A percentile compares a stretch with the other conserved stretches of the same genome.
phyloP scores from a whole-genome alignment of 2,113 vertebrate species.

The Typhlomys cinereus region DNA sequence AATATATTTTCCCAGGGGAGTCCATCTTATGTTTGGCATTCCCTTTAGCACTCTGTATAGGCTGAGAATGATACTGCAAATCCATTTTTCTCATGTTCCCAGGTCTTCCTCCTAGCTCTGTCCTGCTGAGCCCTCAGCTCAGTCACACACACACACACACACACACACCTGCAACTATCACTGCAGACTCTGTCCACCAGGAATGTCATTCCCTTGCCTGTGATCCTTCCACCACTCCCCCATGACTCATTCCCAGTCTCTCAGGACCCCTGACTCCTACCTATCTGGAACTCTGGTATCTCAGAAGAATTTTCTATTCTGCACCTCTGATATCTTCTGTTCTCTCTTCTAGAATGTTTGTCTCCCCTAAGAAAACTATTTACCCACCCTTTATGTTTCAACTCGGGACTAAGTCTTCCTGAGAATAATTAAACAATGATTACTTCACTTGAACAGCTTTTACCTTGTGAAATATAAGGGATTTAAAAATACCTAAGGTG shows the following conservation, averaged over 20 bases:
- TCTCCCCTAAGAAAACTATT: background rate
- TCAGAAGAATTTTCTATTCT: background rate
- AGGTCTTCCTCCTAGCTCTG: background rate
- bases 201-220: background rate
- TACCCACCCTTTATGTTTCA: background rate
- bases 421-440: background rate
- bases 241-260: background rate
- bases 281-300: background rate
- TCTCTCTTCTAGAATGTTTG: background rate
- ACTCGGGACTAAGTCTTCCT: background rate
- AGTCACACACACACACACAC: too few species aligned
- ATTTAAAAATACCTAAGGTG: background rate
- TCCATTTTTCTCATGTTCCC: background rate
- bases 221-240: background rate
- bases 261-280: background rate
- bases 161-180: too few species aligned
- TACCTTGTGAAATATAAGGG: background rate
- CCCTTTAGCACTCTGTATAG: background rate
- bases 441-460: background rate
- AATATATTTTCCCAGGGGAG: background rate
- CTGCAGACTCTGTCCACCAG: too few species aligned
- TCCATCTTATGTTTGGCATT: background rate
- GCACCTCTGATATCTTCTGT: too few species aligned
- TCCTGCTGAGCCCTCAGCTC: fast-evolving
- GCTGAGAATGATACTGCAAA: background rate